Base-by-base conservation (phyloP, 2,888 invertebrate genomes). In the Drosophila prolongata region DNA sequence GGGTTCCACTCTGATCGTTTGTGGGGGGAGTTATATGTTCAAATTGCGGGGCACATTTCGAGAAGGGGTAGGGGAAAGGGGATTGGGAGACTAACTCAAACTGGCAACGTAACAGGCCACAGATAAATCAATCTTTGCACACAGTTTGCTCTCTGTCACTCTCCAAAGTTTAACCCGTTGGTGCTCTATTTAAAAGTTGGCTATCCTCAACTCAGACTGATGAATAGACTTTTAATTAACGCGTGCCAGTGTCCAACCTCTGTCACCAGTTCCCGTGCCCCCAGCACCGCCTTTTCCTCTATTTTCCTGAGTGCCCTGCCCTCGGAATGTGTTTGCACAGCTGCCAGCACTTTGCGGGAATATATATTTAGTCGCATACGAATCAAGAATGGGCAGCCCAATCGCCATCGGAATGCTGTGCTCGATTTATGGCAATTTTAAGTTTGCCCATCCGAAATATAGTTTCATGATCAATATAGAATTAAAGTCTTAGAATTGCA, bases 401-500 rank as follows among this genome's bases (percentile, higher is more conserved):
- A 35, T 64, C 37, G 65, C 52, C 52, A 44, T 47, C 35, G 65
- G 27, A 54, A 66, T 66, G 55, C 68, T 49, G n/a, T 24, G 67
- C 65, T 66, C 64, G 47, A 64, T 62, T 64, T 64, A 62, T 62
- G 24, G 64, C 42, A 62, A 49, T 64, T 64, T 64, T 35, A 43
- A 30, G 27, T 37, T 43, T 37, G 62, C 49, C 35, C 62, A 62
- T 27, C 66, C 54, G 66, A 67, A 66, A 66, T 66, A 42, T 56
- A 55, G 55, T 67, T 66, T 67, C 35, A 27, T 67, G 68, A 66
- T 68, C 57, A 58, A 65, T 78, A 78, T 76, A 57, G 43, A 64
- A 60, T 50, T 50, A 34, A 67, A 46, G 58, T 68, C 60, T 19
- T 34, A 46, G 42, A 52, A 69, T 65, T 75, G 44, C 46, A 40